Percentiles rank a stretch among this genome's conserved stretches.
phyloP scores from a whole-genome alignment of 92 coral and sea anemone species.

The Isaurus tuberculatus region DNA sequence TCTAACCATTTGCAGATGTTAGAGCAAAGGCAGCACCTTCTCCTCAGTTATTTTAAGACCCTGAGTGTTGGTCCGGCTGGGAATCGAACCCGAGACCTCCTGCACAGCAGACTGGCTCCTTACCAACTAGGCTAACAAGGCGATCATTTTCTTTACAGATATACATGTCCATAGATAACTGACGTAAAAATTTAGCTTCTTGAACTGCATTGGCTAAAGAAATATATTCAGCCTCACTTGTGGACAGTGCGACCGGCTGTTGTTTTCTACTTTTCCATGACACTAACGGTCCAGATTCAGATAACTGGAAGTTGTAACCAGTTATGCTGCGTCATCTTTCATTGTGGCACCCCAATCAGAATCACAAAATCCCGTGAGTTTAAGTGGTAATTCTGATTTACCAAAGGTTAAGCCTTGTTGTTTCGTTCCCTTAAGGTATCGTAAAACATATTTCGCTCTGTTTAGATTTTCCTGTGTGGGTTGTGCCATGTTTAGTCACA shows the following conservation, averaged over 20 bases:
- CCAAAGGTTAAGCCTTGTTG: constrained; percentile 34
- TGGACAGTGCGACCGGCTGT: constrained; percentile 47
- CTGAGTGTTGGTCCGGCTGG: no score
- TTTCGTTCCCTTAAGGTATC: constrained; percentile 43
- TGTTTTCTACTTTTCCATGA: constrained; percentile 56
- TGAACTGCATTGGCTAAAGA: constrained; percentile 36
- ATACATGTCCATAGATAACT: neutral
- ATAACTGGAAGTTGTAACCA: constrained; percentile 49
- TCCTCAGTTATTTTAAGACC: no score
- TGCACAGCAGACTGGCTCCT: no score
- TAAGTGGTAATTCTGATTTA: constrained; percentile 31
- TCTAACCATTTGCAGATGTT: no score
- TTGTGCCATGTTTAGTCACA: constrained; percentile 55
- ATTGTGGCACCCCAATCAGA: constrained; percentile 56
- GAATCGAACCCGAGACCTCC: no score
- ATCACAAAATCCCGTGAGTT: constrained; percentile 36
- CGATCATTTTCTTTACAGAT: neutral
- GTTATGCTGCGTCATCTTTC: constrained; percentile 58
- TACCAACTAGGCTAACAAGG: no score
- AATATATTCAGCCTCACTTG: constrained; percentile 52
- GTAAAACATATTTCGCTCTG: constrained; percentile 49
- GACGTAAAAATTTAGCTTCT: constrained; percentile 32
- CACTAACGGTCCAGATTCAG: constrained; percentile 41
- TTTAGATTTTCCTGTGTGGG: constrained; percentile 37
- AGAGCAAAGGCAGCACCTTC: no score